Percentiles rank a stretch among this genome's conserved stretches.
Conservation (phyloP, 2,113 vertebrate genomes). For the Callorhinus ursinus region DNA sequence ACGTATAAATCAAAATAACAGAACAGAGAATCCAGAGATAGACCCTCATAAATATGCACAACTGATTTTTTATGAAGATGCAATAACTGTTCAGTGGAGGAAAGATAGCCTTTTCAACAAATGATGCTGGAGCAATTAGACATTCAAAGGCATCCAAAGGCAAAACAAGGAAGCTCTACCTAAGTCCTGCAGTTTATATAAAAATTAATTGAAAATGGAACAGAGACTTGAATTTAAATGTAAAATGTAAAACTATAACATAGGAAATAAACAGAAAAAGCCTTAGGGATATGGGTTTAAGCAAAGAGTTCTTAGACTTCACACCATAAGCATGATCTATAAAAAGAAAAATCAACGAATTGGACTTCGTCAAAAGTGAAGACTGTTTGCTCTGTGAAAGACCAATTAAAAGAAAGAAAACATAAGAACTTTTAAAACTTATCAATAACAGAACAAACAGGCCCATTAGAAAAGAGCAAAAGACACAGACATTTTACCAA, state of each 20-base stretch:
- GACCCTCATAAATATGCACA: background rate
- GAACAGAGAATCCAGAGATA: background rate
- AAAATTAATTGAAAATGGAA: background rate
- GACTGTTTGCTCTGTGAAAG: background rate
- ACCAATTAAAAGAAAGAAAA: background rate
- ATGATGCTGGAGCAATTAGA: background rate
- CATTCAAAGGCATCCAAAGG: background rate
- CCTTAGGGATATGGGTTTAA: background rate
- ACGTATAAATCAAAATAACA: background rate
- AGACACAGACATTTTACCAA: background rate
- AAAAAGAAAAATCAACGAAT: background rate
- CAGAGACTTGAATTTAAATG: background rate
- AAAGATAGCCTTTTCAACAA: background rate
- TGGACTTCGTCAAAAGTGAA: background rate
- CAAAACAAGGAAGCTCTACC: background rate
- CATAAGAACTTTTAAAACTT: background rate
- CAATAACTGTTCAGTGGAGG: background rate
- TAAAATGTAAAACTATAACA: background rate
- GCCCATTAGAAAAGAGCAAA: background rate
- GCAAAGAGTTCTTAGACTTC: background rate
- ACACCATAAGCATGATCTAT: background rate
- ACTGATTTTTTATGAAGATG: background rate
- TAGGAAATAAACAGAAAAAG: background rate
- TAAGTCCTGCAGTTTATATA: background rate
- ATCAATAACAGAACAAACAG: background rate